Evolutionary conservation across 2,888 invertebrate genomes (phyloP).

Genomic region (Drosophila merina): DNA sequence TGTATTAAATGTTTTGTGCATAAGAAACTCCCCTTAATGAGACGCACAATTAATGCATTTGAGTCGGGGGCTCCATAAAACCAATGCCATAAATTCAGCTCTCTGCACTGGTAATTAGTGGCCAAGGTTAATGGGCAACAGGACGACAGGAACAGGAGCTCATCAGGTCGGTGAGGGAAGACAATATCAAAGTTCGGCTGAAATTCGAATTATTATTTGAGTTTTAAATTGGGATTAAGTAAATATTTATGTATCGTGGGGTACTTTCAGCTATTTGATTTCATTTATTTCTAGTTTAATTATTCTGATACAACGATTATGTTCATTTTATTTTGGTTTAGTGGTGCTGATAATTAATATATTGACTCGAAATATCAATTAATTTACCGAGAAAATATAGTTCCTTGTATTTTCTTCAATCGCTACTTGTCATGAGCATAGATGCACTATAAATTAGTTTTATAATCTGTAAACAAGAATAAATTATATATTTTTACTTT

Average conservation of each 20-base stretch:
- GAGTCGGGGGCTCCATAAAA: slow-evolving; percentile 32
- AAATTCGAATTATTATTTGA: not conserved
- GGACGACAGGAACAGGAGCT: slow-evolving; percentile 14
- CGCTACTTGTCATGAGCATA: slow-evolving; percentile 58
- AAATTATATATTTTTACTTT: not conserved
- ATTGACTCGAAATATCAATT: too few relatives aligned
- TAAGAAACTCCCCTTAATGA: slow-evolving; percentile 56
- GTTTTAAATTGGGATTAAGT: not conserved
- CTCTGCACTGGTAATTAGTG: slow-evolving; percentile 46
- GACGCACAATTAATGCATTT: slow-evolving; percentile 61
- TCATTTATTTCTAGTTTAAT: not conserved
- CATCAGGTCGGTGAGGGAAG: slow-evolving; percentile 16
- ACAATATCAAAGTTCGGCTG: not conserved
- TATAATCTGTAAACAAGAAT: slow-evolving; percentile 61
- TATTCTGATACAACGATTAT: not conserved
- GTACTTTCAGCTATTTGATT: not conserved
- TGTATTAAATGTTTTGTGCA: slow-evolving; percentile 63
- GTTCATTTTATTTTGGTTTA: not conserved
- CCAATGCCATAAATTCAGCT: slow-evolving; percentile 41
- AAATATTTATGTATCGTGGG: not conserved
- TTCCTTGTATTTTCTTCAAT: not conserved
- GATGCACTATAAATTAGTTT: slow-evolving; percentile 72
- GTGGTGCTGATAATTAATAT: not conserved
- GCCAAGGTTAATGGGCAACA: slow-evolving; percentile 33
- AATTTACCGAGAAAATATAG: too few relatives aligned